phyloP scores from a whole-genome alignment of 2,797 vertebrate species.

The Vespertilio murinus region DNA sequence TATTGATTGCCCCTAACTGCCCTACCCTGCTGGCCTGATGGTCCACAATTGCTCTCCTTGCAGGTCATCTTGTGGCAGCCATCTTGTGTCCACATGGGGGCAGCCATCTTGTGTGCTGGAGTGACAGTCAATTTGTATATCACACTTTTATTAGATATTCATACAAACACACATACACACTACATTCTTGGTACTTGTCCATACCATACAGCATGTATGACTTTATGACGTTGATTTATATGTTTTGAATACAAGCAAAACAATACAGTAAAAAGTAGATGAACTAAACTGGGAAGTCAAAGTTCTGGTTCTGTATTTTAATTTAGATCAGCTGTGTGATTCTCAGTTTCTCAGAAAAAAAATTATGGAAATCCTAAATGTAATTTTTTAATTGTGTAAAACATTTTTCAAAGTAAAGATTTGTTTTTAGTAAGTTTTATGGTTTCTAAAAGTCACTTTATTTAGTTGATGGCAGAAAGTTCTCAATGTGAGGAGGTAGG shows the following conservation, averaged over 20 bases:
- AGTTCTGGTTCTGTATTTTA: neutral
- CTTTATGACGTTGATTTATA: neutral
- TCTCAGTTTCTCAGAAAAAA: neutral
- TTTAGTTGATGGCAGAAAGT: neutral
- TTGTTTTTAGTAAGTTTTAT: neutral
- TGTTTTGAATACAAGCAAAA: neutral
- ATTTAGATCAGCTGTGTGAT: neutral
- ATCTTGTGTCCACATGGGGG: no score
- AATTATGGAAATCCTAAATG: neutral
- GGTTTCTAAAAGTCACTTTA: neutral
- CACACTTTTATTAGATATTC: neutral
- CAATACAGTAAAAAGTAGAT: neutral
- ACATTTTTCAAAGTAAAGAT: neutral
- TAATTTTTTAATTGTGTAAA: neutral
- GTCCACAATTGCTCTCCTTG: no score
- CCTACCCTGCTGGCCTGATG: no score
- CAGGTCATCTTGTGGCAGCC: no score
- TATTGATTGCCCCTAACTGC: no score
- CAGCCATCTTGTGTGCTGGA: no score
- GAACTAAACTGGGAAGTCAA: neutral
- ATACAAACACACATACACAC: neutral
- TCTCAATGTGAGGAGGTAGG: neutral
- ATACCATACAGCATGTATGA: neutral
- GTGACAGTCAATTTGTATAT: no score
- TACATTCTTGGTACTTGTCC: neutral